Evolutionary conservation across 2,113 vertebrate genomes (phyloP).

Genomic region (Alces alces): DNA sequence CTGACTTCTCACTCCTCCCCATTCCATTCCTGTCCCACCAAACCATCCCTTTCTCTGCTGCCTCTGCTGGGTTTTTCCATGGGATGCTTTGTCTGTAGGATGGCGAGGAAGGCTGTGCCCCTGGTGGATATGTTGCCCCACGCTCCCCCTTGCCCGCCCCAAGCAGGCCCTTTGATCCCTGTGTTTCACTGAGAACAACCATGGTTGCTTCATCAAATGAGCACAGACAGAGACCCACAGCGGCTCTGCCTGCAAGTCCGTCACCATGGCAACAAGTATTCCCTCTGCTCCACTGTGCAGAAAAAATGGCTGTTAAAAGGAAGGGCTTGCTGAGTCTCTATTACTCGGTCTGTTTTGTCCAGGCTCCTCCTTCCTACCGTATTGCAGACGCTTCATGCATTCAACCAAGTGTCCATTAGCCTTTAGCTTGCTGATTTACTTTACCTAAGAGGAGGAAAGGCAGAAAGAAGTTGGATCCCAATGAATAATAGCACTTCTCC

Average conservation of each 20-base stretch:
- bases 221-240: background rate
- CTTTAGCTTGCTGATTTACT: background rate
- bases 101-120: background rate
- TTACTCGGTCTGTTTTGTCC: background rate
- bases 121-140: background rate
- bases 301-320: slow-evolving; percentile 65
- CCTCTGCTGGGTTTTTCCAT: background rate
- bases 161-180: background rate
- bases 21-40: no score
- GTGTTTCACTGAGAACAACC: background rate
- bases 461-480: slow-evolving; percentile 18
- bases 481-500: background rate
- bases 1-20: background rate
- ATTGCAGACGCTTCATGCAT: background rate
- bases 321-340: background rate
- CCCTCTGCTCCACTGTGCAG: slow-evolving; percentile 6
- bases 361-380: background rate
- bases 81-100: background rate
- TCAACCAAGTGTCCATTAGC: background rate
- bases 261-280: slow-evolving; percentile 74
- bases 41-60: background rate
- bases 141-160: background rate
- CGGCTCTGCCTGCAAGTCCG: slow-evolving; percentile 45
- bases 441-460: background rate
- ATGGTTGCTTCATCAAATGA: background rate